phyloP scores from a whole-genome alignment of 2,888 invertebrate genomes.

The Nomada fabriciana region DNA sequence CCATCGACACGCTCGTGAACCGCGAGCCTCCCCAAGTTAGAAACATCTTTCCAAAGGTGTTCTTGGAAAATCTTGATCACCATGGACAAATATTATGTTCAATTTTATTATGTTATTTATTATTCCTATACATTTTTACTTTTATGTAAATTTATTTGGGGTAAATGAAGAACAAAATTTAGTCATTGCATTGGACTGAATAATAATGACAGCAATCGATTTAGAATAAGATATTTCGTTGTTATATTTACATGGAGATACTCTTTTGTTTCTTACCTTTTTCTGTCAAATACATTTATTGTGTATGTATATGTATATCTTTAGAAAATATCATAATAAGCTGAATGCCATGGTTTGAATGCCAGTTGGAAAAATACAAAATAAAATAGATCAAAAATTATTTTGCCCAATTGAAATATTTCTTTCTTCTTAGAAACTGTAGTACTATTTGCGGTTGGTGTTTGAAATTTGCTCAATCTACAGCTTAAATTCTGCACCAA shows the following conservation, averaged over 20 bases:
- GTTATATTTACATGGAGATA: neutral
- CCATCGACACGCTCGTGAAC: neutral
- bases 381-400: too few relatives aligned
- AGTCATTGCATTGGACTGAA: constrained; percentile 9
- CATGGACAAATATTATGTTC: neutral
- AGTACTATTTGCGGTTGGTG: neutral
- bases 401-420: neutral
- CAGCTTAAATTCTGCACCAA: too few relatives aligned
- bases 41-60: constrained; percentile 45
- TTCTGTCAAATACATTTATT: neutral
- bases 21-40: constrained; percentile 15
- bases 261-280: constrained; percentile 20
- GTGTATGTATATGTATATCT: too few relatives aligned
- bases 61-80: neutral
- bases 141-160: neutral
- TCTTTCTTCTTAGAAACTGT: neutral
- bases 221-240: neutral
- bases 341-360: too few relatives aligned
- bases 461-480: neutral
- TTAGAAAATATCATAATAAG: too few relatives aligned
- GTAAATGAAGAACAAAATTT: constrained; percentile 39
- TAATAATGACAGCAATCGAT: neutral
- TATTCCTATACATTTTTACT: neutral
- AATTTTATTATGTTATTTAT: neutral
- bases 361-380: neutral